phyloP scores from a whole-genome alignment of 2,113 vertebrate species.

The Sphyrna mokarran region DNA sequence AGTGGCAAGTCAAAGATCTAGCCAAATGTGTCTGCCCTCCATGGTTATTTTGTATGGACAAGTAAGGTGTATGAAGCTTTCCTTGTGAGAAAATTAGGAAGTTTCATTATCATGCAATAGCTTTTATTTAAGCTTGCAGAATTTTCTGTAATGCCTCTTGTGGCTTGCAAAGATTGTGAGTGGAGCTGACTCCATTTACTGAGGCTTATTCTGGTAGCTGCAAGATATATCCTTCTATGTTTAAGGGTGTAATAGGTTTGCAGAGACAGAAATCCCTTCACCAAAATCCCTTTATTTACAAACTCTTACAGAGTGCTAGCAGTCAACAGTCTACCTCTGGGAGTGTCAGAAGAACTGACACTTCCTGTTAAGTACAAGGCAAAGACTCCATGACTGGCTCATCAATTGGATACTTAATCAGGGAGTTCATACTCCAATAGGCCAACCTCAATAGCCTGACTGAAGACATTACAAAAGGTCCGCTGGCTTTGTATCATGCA shows the following conservation, averaged over 20 bases:
- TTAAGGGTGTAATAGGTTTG: background rate
- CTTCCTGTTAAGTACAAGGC: too few species aligned
- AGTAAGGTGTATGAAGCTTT: background rate
- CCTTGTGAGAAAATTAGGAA: background rate
- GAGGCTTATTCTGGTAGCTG: background rate
- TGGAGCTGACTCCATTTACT: background rate
- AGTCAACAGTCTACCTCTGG: too few species aligned
- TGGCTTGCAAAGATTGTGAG: background rate
- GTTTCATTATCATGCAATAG: background rate
- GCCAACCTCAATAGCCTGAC: too few species aligned
- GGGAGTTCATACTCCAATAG: too few species aligned
- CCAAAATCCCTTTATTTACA: too few species aligned
- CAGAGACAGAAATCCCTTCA: too few species aligned
- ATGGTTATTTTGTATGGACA: background rate
- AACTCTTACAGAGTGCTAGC: too few species aligned
- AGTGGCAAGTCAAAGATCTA: background rate
- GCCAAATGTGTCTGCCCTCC: background rate
- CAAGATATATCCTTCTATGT: background rate
- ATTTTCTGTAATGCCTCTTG: background rate
- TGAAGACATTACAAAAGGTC: too few species aligned
- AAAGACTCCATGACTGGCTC: too few species aligned
- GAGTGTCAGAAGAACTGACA: too few species aligned
- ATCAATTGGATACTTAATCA: too few species aligned
- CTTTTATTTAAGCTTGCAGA: background rate
- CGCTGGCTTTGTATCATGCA: background rate